phyloP scores from a whole-genome alignment of 2,113 vertebrate species.

The Setophaga kirtlandii region DNA sequence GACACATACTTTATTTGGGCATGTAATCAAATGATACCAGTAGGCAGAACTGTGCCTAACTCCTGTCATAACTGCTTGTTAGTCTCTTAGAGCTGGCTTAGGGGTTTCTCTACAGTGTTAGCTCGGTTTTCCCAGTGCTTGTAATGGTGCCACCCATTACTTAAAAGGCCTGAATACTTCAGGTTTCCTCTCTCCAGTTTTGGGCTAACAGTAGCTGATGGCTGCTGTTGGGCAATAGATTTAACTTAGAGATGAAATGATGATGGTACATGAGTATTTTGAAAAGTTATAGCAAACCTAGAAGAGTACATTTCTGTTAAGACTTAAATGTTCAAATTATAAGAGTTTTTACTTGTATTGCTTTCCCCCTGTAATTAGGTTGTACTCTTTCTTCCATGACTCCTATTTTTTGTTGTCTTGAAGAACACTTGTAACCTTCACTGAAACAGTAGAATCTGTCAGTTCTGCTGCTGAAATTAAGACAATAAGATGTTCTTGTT shows the following conservation, averaged over 20 bases:
- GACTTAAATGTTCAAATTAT: not conserved
- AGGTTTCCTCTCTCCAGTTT: not conserved
- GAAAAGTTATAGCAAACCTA: not conserved
- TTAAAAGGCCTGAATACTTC: not conserved
- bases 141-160: not conserved
- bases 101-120: not conserved
- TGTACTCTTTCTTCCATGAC: not conserved
- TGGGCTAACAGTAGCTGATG: not conserved
- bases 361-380: not conserved
- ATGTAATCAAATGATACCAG: not conserved
- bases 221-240: not conserved
- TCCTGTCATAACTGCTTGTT: not conserved
- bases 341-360: not conserved
- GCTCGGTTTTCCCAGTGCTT: not conserved
- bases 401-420: not conserved
- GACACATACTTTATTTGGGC: not conserved
- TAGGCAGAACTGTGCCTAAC: not conserved
- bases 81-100: not conserved
- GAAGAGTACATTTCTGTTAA: not conserved
- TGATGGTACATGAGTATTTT: not conserved
- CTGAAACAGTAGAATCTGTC: not conserved
- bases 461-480: not conserved
- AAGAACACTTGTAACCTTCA: not conserved
- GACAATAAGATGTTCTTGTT: not conserved
- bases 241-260: not conserved